Evolutionary conservation across 2,888 invertebrate species (phyloP).

Genomic region (Sipha maydis): DNA sequence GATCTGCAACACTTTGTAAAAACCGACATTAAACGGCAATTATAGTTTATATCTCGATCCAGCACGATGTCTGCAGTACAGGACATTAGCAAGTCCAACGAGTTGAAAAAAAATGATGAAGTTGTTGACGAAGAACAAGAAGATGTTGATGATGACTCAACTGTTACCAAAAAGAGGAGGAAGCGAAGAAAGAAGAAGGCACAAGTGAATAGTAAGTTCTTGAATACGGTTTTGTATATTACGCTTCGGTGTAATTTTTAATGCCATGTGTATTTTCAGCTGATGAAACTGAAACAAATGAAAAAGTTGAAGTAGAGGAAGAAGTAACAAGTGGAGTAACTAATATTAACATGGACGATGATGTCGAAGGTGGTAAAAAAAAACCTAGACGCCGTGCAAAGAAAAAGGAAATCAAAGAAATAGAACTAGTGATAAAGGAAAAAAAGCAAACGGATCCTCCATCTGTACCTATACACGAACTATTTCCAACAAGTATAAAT

Average conservation of each 20-base stretch:
- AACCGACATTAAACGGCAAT: no score
- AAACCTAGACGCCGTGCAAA: conserved; percentile 64
- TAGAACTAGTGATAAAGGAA: conserved; percentile 66
- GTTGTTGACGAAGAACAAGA: conserved; percentile 66
- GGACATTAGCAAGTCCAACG: conserved; percentile 69
- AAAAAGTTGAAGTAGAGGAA: conserved; percentile 68
- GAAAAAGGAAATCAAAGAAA: conserved; percentile 64
- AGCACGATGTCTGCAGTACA: conserved; percentile 73
- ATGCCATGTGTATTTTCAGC: background rate
- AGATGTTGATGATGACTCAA: conserved; percentile 64
- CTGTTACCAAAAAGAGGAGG: conserved; percentile 61
- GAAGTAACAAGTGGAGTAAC: conserved; percentile 71
- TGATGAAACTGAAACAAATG: conserved; percentile 64
- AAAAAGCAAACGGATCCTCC: conserved; percentile 83
- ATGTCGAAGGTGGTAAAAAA: conserved; percentile 32
- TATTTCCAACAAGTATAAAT: conserved; percentile 80
- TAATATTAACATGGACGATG: conserved; percentile 73
- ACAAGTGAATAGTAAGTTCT: conserved; percentile 64
- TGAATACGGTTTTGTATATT: no score
- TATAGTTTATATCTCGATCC: background rate
- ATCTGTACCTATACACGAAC: conserved; percentile 83
- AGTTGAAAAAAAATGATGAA: conserved; percentile 64
- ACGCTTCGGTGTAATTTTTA: no score
- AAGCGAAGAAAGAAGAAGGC: conserved; percentile 62
- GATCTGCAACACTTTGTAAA: background rate